A percentile compares a stretch with the other conserved stretches of the same genome.
phyloP scores from a whole-genome alignment of 2,113 vertebrate species.

The Pangasianodon hypophthalmus region DNA sequence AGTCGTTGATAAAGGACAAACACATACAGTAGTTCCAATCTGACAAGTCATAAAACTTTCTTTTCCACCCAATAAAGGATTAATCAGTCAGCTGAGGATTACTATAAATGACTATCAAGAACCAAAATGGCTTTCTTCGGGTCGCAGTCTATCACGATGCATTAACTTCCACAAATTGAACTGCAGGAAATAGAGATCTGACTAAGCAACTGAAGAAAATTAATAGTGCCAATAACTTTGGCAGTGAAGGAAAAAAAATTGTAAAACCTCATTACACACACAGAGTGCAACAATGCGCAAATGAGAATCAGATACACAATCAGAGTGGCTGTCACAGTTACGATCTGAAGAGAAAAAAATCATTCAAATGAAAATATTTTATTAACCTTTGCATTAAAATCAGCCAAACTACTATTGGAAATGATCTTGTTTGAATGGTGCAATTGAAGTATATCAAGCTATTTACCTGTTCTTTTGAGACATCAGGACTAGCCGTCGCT shows the following conservation, averaged over 20 bases:
- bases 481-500: slow-evolving; percentile 67
- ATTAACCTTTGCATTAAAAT: not conserved
- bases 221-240: not conserved
- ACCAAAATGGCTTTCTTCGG: slow-evolving; percentile 1
- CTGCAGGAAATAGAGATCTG: slow-evolving; percentile 1
- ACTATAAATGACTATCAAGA: not conserved
- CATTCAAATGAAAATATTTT: slow-evolving; percentile 6
- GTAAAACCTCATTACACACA: slow-evolving; percentile 3
- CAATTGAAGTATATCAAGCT: not conserved
- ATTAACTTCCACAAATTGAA: not conserved
- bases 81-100: slow-evolving; percentile 6
- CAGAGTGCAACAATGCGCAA: not conserved
- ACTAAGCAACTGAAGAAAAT: not conserved
- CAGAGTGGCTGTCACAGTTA: slow-evolving; percentile 1
- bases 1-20: not conserved
- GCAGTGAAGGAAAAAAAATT: not conserved
- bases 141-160: not conserved
- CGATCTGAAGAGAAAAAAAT: not conserved
- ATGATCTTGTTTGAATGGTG: not conserved
- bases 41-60: not conserved
- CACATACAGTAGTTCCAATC: slow-evolving; percentile 20
- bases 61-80: not conserved
- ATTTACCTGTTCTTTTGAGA: slow-evolving; percentile 75
- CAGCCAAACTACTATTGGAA: not conserved
- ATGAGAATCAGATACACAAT: slow-evolving; percentile 24